Evolutionary conservation across 2,888 invertebrate species (phyloP), one percentile per base, ranked within the genome.

Genomic region (Perizoma flavofasciatum): DNA sequence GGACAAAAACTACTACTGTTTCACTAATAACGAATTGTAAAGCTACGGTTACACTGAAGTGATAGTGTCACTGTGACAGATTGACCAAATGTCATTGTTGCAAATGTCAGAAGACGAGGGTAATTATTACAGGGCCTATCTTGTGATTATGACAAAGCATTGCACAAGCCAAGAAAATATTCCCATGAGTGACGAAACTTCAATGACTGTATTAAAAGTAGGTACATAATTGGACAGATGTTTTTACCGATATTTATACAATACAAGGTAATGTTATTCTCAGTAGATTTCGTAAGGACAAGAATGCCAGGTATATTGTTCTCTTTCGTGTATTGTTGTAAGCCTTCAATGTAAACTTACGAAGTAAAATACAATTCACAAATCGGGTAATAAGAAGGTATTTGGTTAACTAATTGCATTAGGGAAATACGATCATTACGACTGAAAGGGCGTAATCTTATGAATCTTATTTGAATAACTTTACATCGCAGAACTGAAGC

Each of bases 181-280:
- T 68, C 66, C 44, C 66, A 63, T 56, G 47, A 46, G 53, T 65
- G 49, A 35, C 46, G 49, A 61, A 58, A 66, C 33, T 34, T 50
- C 32, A 47, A 66, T 60, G 57, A 46, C 57, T 48, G 54, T 57
- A 32, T 50, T 44, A 49, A 43, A 51, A 55, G 48, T 59, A 67
- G 22, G 22, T 41, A 54, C 55, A 49, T 37, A 48, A 59, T 61
- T 63, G 65, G 59, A 60, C 55, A 57, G 60, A 65, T 60, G 64
- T 63, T 69, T 67, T 68, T 63, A 52, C 59, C 62, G 62, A 69
- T 67, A 60, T 33, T 54, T 45, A 37, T 55, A 66, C 61, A 66
- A 68, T 55, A 61, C 68, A 68, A 66, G 66, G 68, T 59, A 55
- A 55, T 41, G 44, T n/a, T 37, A 51, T 66, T 68, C 66, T 40